Evolutionary conservation across 2,113 vertebrate species (phyloP).

Genomic region (Calyptomena viridis): DNA sequence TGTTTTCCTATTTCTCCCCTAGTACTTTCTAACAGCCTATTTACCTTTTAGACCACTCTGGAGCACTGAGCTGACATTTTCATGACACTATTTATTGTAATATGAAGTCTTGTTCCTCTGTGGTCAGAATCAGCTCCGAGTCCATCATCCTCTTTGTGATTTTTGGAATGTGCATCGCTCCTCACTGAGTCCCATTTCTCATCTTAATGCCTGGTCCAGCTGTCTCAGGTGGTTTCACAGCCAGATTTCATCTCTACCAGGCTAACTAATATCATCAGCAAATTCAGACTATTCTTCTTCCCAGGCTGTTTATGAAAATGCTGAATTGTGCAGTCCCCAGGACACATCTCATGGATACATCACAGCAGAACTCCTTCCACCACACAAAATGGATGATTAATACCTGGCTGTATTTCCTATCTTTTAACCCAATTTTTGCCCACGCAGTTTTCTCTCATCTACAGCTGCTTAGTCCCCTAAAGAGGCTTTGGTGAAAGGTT

Average conservation of each 20-base stretch:
- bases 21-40: constrained; percentile 57
- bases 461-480: not conserved
- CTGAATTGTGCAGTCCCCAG: not conserved
- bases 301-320: not conserved
- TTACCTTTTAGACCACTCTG: constrained; percentile 56
- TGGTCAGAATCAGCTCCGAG: constrained; percentile 22
- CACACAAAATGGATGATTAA: not conserved
- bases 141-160: constrained; percentile 43
- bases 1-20: constrained; percentile 36
- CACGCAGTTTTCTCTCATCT: not conserved
- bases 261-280: not conserved
- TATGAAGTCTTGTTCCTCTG: constrained; percentile 40
- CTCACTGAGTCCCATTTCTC: not conserved
- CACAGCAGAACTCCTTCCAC: not conserved
- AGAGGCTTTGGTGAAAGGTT: not conserved
- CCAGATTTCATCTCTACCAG: not conserved
- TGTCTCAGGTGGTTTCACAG: constrained; percentile 14
- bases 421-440: not conserved
- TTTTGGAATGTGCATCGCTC: not conserved
- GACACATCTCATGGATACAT: not conserved
- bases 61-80: constrained; percentile 54
- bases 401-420: not conserved
- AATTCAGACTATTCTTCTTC: constrained; percentile 2
- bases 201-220: constrained; percentile 13
- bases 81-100: constrained; percentile 43